phyloP scores from a whole-genome alignment of 53 echinoderm and acorn worm species.

The Glandiceps talaboti region DNA sequence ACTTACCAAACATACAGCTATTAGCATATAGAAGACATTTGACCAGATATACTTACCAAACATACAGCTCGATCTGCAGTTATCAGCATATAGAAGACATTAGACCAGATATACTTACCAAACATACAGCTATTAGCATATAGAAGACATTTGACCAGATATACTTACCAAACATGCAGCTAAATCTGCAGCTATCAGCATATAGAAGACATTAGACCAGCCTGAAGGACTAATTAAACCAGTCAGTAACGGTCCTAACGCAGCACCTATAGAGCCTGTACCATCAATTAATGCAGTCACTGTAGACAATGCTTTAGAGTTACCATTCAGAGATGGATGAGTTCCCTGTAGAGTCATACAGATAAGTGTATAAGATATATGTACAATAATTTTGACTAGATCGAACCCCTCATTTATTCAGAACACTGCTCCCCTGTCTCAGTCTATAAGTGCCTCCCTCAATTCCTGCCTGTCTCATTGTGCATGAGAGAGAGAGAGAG shows the following conservation, averaged over 20 bases:
- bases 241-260: constrained; percentile 74
- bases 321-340: constrained; percentile 67
- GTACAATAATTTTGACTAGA: too few species aligned
- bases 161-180: constrained; percentile 47
- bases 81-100: too few species aligned
- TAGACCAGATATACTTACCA: too few species aligned
- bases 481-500: too few species aligned
- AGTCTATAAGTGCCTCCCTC: too few species aligned
- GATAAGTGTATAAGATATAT: background rate
- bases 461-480: too few species aligned
- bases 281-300: constrained; percentile 89
- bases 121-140: too few species aligned
- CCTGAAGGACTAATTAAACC: constrained; percentile 52
- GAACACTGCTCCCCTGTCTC: too few species aligned
- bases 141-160: background rate
- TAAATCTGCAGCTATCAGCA: constrained; percentile 56
- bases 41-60: constrained; percentile 48
- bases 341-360: constrained; percentile 47
- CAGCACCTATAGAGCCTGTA: constrained; percentile 88
- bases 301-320: constrained; percentile 72
- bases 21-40: too few species aligned
- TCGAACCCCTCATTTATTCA: too few species aligned
- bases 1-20: too few species aligned
- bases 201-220: constrained; percentile 60
- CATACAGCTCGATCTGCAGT: constrained; percentile 46